phyloP scores from a whole-genome alignment of 2,888 invertebrate species.

The Drepanosiphum platanoidis region DNA sequence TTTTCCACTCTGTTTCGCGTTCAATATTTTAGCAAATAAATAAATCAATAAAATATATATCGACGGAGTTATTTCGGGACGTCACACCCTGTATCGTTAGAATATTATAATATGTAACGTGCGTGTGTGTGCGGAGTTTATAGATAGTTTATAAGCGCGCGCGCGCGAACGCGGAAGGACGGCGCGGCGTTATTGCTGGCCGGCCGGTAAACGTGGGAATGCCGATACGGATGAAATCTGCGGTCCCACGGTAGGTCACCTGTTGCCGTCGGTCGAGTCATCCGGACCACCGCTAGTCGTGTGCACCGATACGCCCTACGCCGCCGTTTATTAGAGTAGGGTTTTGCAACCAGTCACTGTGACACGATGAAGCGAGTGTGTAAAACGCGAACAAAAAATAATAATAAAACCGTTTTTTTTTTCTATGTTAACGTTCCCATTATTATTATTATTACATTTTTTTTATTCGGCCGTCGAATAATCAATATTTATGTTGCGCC shows the following conservation, averaged over 20 bases:
- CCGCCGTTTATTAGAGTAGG: slow-evolving; percentile 19
- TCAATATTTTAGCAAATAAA: no score
- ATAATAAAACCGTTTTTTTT: slow-evolving; percentile 15
- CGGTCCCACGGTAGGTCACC: slow-evolving; percentile 61
- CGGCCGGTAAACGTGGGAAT: slow-evolving; percentile 54
- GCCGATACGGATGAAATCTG: slow-evolving; percentile 57
- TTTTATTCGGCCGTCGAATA: not conserved
- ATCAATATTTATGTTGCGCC: not conserved
- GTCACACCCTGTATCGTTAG: no score
- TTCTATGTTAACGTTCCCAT: not conserved
- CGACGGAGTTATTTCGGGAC: no score
- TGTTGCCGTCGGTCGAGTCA: slow-evolving; percentile 55
- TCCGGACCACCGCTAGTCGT: slow-evolving; percentile 56
- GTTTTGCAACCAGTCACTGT: slow-evolving; percentile 58
- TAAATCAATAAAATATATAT: no score
- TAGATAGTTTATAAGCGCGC: not conserved
- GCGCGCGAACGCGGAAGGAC: not conserved
- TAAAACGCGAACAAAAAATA: slow-evolving; percentile 21
- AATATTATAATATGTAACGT: not conserved
- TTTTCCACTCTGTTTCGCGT: no score
- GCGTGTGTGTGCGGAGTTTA: not conserved
- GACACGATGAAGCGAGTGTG: slow-evolving; percentile 44
- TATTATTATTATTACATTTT: not conserved
- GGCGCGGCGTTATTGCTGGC: slow-evolving; percentile 5
- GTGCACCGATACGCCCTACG: slow-evolving; percentile 52